These are phyloP conservation scores for Theretra japonica DNA, from an alignment of 2,888 invertebrate species.

Conservation along the genomic window DNA sequence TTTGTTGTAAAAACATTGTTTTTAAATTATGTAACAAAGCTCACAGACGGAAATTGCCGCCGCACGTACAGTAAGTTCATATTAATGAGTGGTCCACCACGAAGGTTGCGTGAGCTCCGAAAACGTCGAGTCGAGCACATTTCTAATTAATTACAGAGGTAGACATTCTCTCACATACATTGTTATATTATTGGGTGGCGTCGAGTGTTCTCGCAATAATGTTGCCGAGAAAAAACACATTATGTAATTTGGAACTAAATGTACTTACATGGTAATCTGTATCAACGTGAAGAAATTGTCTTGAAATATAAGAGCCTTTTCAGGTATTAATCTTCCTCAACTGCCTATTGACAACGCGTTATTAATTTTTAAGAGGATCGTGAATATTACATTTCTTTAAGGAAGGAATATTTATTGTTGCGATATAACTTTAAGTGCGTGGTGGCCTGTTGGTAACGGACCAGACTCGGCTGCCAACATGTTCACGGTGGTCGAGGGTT, in stretches of 20 bases:
- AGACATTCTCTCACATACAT: slow-evolving; percentile 44
- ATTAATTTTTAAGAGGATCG: not conserved
- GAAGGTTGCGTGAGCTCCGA: slow-evolving; percentile 48
- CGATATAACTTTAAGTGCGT: not conserved
- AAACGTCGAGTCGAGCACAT: slow-evolving; percentile 42
- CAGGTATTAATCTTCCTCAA: not conserved
- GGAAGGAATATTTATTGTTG: not conserved
- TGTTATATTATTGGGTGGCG: slow-evolving; percentile 40
- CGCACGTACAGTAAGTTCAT: slow-evolving; percentile 39
- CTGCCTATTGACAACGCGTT: not conserved
- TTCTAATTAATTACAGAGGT: slow-evolving; percentile 47
- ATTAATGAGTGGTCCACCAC: slow-evolving; percentile 51
- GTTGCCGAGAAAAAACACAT: slow-evolving; percentile 20
- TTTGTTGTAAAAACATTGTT: slow-evolving; percentile 19
- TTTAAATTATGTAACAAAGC: slow-evolving; percentile 9
- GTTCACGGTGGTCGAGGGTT: too few species aligned
- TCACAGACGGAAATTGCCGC: slow-evolving; percentile 29
- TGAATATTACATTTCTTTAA: not conserved
- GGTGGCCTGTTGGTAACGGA: too few species aligned
- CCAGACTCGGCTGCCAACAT: too few species aligned
- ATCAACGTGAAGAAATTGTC: not conserved
- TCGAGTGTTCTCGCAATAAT: slow-evolving; percentile 11
- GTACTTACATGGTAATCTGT: not conserved
- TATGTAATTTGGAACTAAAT: not conserved
- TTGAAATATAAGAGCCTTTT: slow-evolving; percentile 11